Base-by-base conservation (phyloP, 2,797 vertebrate species). In the Apogon hyalosoma region DNA sequence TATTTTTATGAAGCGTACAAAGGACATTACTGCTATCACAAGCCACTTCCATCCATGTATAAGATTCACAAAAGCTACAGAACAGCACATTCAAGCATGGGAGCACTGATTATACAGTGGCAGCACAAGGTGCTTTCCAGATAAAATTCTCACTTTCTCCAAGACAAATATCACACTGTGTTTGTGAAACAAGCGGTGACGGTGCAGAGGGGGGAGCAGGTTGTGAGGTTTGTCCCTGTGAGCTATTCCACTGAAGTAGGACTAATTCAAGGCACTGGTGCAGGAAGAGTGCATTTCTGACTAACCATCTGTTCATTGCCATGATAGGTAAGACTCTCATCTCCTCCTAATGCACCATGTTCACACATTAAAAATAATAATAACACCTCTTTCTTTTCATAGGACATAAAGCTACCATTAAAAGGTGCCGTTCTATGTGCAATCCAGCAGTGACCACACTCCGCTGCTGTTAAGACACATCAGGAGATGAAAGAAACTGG, bases 221-320 rank as follows among this genome's bases (percentile, higher is more conserved):
- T 83, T 81, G 69, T 28, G 59, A 73, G 45, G 48, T 75, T 64
- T 63, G 41, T 70, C 77, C 63, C 78, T 69, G 56, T 70, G 73
- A 85, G 77, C 48, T 41, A 13, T 77, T 83, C 75, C 80, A 74
- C 79, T 64, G 79, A 85, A 53, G 72, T 84, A 78, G 50, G 63
- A 80, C 67, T 90, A 86, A 92, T 87, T 79, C 64, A 75, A 73
- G 56, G 66, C 83, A 85, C 48, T 74, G 70, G 72, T 81, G 84
- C 84, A 85, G 45, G 53, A 43, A 77, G 62, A 78, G 60, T 74
- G 69, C 65, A 83, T 77, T 75, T 82, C 75, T 79, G 57, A 77
- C 61, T 63, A 85, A 62, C 85, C 83, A 90, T 90, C 85, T 90
- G 84, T 77, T 61, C 62, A 52, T 73, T 66, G 75, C 28, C 70